phyloP scores from a whole-genome alignment of 2,113 vertebrate species.

The Myotis yumanensis region DNA sequence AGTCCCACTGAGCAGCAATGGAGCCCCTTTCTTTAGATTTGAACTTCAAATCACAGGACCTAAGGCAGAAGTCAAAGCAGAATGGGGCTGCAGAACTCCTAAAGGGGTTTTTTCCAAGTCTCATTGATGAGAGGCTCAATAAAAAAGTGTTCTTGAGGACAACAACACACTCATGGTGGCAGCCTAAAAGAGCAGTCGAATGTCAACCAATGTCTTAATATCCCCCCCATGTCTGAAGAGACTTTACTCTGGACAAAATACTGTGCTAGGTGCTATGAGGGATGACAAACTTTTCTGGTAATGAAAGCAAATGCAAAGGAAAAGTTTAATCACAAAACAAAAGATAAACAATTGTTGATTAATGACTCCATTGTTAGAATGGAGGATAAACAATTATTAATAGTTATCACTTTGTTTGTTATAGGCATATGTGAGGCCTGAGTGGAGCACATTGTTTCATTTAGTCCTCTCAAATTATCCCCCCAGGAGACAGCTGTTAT shows the following conservation, averaged over 20 bases:
- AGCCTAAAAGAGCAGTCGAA: neutral
- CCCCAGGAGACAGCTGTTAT: neutral
- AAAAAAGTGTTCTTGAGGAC: neutral
- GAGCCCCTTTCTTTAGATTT: conserved; percentile 45
- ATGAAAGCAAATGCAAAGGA: conserved; percentile 9
- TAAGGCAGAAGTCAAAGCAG: conserved; percentile 26
- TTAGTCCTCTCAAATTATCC: neutral
- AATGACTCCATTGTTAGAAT: conserved; percentile 11
- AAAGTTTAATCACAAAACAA: conserved; percentile 25
- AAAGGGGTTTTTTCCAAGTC: neutral
- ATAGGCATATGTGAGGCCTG: neutral
- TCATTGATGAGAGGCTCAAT: neutral
- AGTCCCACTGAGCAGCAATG: neutral
- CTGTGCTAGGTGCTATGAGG: neutral
- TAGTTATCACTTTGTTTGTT: neutral
- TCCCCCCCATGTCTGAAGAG: neutral
- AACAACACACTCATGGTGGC: neutral
- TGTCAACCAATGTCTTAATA: neutral
- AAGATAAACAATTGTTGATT: neutral
- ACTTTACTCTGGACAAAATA: neutral
- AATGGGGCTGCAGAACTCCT: neutral
- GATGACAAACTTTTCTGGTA: neutral
- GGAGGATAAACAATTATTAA: neutral
- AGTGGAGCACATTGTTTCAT: neutral
- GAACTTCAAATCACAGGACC: conserved; percentile 56